phyloP scores from a whole-genome alignment of 2,113 vertebrate species.

The Climacteris rufus region DNA sequence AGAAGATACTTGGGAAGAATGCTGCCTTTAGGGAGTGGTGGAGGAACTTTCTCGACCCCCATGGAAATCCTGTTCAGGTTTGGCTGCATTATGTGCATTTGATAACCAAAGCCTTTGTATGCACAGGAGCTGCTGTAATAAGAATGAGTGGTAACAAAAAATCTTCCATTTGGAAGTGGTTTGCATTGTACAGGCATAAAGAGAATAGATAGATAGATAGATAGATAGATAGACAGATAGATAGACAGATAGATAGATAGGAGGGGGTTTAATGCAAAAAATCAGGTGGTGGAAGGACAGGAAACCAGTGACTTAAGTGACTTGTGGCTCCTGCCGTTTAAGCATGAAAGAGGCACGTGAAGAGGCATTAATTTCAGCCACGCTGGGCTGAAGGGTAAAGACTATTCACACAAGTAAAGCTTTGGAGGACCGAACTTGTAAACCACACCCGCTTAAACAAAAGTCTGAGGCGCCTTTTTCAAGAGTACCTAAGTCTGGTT shows the following conservation, averaged over 20 bases:
- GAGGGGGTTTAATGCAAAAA: background rate
- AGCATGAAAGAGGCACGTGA: background rate
- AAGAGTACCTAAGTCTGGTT: background rate
- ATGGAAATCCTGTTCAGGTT: background rate
- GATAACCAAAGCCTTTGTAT: background rate
- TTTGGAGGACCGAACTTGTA: conserved; percentile 5
- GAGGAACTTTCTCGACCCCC: background rate
- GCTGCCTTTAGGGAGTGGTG: background rate
- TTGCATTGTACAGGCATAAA: background rate
- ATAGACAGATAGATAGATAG: background rate
- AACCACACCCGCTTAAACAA: background rate
- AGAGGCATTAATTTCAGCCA: conserved; percentile 30
- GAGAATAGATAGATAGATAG: background rate
- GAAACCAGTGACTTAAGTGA: background rate
- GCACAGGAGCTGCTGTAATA: background rate
- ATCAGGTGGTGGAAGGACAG: background rate
- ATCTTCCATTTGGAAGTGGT: background rate
- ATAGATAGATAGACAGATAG: too few relatives aligned
- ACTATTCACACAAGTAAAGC: background rate
- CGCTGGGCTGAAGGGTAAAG: background rate
- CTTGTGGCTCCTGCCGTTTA: conserved; percentile 8
- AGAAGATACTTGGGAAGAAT: background rate
- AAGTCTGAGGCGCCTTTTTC: conserved; percentile 1
- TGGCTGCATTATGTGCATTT: background rate
- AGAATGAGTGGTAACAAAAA: background rate